Conservation (phyloP, 2,797 vertebrate species). For the Pristis pectinata region DNA sequence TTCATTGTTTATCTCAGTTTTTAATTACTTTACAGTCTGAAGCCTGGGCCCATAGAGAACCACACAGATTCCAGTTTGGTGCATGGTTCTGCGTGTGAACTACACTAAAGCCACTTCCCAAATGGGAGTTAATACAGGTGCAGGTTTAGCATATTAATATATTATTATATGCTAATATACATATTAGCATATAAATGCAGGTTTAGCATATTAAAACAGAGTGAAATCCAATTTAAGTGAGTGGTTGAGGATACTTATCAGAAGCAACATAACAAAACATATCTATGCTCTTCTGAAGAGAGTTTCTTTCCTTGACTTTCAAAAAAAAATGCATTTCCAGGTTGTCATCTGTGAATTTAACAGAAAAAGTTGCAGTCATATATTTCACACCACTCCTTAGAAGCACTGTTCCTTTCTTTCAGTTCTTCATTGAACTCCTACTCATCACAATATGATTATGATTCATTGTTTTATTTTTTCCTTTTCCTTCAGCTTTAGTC, state of each 20-base stretch:
- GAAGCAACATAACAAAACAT: not conserved
- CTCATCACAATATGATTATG: not conserved
- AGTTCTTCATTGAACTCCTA: not conserved
- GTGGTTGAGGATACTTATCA: not conserved
- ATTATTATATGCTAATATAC: too few relatives aligned
- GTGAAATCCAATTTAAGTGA: not conserved
- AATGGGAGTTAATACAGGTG: too few relatives aligned
- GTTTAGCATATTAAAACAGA: too few relatives aligned
- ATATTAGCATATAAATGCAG: too few relatives aligned
- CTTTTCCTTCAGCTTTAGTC: not conserved
- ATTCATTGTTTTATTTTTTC: not conserved
- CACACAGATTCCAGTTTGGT: too few relatives aligned
- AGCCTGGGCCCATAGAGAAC: too few relatives aligned
- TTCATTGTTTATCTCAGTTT: too few relatives aligned
- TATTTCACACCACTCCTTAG: not conserved
- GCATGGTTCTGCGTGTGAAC: too few relatives aligned
- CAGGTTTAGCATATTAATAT: too few relatives aligned
- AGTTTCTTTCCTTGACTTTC: not conserved
- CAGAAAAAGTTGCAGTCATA: not conserved
- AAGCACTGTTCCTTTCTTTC: not conserved
- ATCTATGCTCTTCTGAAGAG: not conserved
- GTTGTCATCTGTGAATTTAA: not conserved
- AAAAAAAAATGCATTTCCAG: not conserved
- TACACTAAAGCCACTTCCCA: too few relatives aligned
- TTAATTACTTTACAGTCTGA: too few relatives aligned